Conservation (phyloP, 2,888 invertebrate species). For the Strigamia crassipes region DNA sequence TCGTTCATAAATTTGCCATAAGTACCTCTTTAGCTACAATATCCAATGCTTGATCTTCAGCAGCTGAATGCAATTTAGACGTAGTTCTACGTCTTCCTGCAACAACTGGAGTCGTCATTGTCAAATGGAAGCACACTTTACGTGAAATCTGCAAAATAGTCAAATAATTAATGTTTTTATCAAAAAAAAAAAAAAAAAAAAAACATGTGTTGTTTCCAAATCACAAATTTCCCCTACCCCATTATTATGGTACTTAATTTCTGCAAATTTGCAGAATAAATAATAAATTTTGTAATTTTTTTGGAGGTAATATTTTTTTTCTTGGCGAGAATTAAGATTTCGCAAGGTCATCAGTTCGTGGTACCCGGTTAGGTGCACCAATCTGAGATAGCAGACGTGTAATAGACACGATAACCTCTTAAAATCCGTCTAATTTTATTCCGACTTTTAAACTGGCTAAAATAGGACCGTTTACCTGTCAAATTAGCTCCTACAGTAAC, state of each 20-base stretch:
- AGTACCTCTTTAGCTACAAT: conserved; percentile 96
- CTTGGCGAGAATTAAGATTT: conserved; percentile 7
- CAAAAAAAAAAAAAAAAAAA: not conserved
- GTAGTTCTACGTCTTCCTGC: conserved; percentile 65
- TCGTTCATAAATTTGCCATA: not conserved
- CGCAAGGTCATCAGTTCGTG: conserved; percentile 33
- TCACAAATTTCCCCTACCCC: no score
- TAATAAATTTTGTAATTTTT: not conserved
- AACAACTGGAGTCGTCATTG: conserved; percentile 53
- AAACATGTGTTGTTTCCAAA: not conserved
- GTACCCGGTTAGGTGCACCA: conserved; percentile 10
- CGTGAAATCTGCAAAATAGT: not conserved
- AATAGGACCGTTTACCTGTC: conserved; percentile 15
- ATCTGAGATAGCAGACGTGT: not conserved
- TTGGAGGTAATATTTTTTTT: not conserved
- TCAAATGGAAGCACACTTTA: not conserved
- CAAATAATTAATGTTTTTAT: not conserved
- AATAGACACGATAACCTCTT: not conserved
- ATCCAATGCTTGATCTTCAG: conserved; percentile 97
- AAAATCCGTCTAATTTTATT: not conserved
- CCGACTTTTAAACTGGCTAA: not conserved
- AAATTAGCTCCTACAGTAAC: not conserved
- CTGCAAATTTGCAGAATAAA: not conserved
- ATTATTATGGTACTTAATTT: not conserved
- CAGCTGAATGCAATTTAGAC: conserved; percentile 78